Conservation (phyloP, 1,140 invertebrate species). For the Ceratoteleas bidentatus region DNA sequence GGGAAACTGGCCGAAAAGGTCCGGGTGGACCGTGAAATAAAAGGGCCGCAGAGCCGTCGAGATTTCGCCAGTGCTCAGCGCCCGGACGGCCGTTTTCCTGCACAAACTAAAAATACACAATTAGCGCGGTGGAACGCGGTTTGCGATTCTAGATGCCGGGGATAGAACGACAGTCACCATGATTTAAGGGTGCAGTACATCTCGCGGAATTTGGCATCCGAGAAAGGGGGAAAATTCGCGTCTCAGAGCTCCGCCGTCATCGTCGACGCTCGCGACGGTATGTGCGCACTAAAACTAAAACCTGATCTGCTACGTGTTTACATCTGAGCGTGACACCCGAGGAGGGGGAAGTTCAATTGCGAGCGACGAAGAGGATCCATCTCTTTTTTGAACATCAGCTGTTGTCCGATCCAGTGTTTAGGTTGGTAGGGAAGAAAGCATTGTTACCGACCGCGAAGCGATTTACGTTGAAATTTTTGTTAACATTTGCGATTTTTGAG, state of each 20-base stretch:
- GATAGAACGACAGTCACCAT: constrained; percentile 65
- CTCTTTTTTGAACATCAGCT: constrained; percentile 26
- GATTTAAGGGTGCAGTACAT: constrained; percentile 73
- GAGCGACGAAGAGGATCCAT: constrained; percentile 13
- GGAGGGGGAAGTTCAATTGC: constrained; percentile 29
- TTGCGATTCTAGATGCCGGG: too few relatives aligned
- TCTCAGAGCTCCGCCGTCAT: constrained; percentile 9
- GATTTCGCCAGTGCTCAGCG: constrained; percentile 88
- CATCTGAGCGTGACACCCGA: not conserved
- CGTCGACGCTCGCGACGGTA: constrained; percentile 10
- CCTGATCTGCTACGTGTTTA: constrained; percentile 21
- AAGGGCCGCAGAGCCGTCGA: constrained; percentile 94
- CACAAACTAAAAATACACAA: constrained; percentile 70
- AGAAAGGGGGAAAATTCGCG: not conserved
- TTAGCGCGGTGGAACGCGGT: not conserved
- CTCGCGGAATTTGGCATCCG: constrained; percentile 9
- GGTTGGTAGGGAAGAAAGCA: not conserved
- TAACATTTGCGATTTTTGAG: too few relatives aligned
- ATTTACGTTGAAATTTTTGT: not conserved
- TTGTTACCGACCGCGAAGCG: not conserved
- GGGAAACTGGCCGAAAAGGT: constrained; percentile 95
- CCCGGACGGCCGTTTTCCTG: constrained; percentile 71
- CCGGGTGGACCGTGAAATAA: constrained; percentile 97
- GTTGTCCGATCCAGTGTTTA: constrained; percentile 20
- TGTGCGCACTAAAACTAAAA: constrained; percentile 38